These are phyloP conservation scores for Dermatemys mawii DNA, from an alignment of 2,113 vertebrate genomes.

Conservation along the genomic window DNA sequence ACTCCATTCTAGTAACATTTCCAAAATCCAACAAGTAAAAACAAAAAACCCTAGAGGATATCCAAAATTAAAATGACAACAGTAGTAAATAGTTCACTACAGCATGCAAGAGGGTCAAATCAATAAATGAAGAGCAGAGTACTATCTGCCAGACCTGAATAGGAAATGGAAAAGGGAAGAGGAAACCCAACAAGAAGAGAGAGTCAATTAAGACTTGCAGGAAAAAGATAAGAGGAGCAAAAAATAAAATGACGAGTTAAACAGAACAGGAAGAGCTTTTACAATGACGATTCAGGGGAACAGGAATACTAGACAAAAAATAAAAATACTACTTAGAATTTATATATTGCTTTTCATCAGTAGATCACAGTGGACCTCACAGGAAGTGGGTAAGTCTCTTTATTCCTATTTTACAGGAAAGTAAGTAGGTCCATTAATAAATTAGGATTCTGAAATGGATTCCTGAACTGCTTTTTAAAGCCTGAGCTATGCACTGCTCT, in stretches of 20 bases:
- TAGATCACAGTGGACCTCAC: background rate
- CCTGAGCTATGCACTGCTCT: background rate
- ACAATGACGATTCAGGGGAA: accelerated
- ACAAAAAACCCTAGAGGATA: background rate
- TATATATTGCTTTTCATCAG: background rate
- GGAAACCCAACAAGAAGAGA: accelerated
- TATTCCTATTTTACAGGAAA: background rate
- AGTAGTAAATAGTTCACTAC: background rate
- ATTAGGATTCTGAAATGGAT: background rate
- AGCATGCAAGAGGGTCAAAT: background rate
- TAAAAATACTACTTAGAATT: background rate
- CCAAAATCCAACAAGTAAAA: background rate
- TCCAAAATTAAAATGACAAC: background rate
- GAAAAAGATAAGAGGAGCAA: background rate
- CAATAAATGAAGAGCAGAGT: background rate
- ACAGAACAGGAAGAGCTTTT: background rate
- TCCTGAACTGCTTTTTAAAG: background rate
- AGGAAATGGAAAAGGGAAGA: background rate
- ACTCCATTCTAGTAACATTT: background rate
- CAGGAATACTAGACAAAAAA: background rate
- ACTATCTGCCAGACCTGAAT: background rate
- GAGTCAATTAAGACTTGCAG: background rate
- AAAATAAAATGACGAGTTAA: background rate
- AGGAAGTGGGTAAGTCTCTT: background rate
- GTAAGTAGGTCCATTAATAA: background rate